Base-by-base conservation (phyloP, 2,113 vertebrate genomes). In the Lethenteron reissneri region DNA sequence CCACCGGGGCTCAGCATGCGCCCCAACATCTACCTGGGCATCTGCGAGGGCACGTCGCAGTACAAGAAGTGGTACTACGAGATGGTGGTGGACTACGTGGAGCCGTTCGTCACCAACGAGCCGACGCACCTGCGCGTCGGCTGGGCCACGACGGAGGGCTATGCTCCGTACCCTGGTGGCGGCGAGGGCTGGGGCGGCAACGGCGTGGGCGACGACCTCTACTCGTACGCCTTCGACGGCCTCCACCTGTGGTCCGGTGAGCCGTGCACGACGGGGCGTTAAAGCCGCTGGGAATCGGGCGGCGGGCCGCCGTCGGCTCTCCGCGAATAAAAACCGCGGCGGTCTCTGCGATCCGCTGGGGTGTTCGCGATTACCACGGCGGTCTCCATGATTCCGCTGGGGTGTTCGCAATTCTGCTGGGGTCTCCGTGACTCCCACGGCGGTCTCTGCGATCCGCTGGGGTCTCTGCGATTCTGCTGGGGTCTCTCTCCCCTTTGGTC, bases 131-230 rank as follows among this genome's bases (percentile, higher is more conserved):
- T 94, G 74, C 81, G 89, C 12, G 87, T 94, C 57, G 89, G 89
- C 77, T 94, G 89, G 89, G 89, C 84, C 56, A 81, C 89, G 79
- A 88, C 84, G 0, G 88, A 88, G 71, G 89, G 89, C 74, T 94
- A 87, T 76, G 89, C 85, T 76, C 89, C 89, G 14, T 92, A 92
- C 78, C 89, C 89, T 1, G 89, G 89, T 56, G 89, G 88, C n/a
- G 89, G 89, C 58, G 88, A 91, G 74, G 89, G 84, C 78, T 94
- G 89, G 89, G 89, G 89, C 19, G 84, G 89, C 75, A 94, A 92
- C 8, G 89, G 89, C 2, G 86, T 90, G 2, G 89, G 89, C 7
- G 89, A 94, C 25, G 89, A 94, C 77, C 84, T 94, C 70, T 88
- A 88, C 77, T 94, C 89, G 21, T 94, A 91, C 1, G 87, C 84